Evolutionary conservation across 2,888 invertebrate genomes (phyloP), one percentile per base, ranked within the genome.

Genomic region (Achlya flavicornis): DNA sequence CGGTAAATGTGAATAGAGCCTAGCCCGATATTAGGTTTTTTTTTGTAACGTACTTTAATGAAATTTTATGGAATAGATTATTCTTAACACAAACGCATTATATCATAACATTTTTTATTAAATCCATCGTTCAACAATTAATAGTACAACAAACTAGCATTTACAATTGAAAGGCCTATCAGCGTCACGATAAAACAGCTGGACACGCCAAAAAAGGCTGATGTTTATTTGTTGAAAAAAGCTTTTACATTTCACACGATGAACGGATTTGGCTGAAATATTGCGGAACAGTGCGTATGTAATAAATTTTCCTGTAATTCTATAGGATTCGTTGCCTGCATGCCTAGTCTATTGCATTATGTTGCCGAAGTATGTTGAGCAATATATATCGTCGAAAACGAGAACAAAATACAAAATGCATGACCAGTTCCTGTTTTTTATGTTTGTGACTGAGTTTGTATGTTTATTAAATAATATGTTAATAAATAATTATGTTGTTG

Each of bases 321-420:
- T 53, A 53, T 53, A 16, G 53, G 53, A 53, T 53, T 19, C 10
- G 53, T 53, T 53, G 53, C 53, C 53, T 53, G 53, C 53, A 53
- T 16, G 53, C 53, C 53, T 16, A 10, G 53, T 19, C 53, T 53
- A 53, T 53, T 53, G 53, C 53, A 53, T 53, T 53, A 53, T 53
- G 53, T 19, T 53, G 7, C 53, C 68, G 72, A 71, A 74, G 73
- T 76, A 77, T 77, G n/a, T 46, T 46, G 46, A n/a, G n/a, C 10
- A 53, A 53, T 53, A 4, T 16, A 19, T 71, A 70, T 73, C 64
- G 77, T 75, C 68, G 72, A 78, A 86, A 81, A 77, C 75, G 77
- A 11, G 7, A 4, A 7, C 41, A 79, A 81, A 79, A 82, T 84
- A 26, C 26, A 26, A 26, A 26, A 26, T 26, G 26, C 2, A 26